These are phyloP conservation scores for Pterocles orientalis DNA, from an alignment of 2,113 vertebrate genomes.

Conservation along the genomic window DNA sequence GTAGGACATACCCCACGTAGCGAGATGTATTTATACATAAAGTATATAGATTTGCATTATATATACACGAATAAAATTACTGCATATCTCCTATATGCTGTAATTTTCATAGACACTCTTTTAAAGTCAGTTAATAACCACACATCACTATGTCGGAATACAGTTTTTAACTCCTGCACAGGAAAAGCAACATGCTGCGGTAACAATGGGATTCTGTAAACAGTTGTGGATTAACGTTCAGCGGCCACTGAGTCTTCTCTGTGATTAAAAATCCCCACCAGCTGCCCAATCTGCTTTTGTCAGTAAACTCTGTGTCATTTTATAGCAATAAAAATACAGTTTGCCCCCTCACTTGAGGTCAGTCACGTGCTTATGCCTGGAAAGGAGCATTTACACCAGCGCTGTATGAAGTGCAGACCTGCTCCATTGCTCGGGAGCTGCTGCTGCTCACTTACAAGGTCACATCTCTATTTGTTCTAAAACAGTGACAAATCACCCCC, in stretches of 20 bases:
- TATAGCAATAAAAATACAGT: background rate
- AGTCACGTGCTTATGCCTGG: background rate
- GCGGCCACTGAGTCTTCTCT: constrained; percentile 8
- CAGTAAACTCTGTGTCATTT: background rate
- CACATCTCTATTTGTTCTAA: background rate
- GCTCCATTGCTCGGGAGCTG: background rate
- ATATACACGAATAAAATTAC: background rate
- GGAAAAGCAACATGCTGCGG: background rate
- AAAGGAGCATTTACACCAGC: background rate
- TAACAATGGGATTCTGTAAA: background rate
- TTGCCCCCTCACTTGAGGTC: background rate
- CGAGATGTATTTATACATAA: background rate
- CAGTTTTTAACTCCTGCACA: background rate
- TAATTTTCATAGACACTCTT: background rate
- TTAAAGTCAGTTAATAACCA: background rate
- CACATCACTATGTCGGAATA: background rate
- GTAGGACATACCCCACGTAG: background rate
- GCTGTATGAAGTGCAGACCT: background rate
- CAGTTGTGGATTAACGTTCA: constrained; percentile 22
- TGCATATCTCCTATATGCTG: background rate
- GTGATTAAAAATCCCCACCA: constrained; percentile 31
- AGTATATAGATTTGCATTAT: background rate
- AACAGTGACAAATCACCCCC: background rate
- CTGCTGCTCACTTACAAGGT: background rate
- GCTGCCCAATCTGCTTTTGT: constrained; percentile 20